These are phyloP conservation scores for Hyaena hyaena DNA, from an alignment of 2,113 vertebrate species.

Conservation along the genomic window DNA sequence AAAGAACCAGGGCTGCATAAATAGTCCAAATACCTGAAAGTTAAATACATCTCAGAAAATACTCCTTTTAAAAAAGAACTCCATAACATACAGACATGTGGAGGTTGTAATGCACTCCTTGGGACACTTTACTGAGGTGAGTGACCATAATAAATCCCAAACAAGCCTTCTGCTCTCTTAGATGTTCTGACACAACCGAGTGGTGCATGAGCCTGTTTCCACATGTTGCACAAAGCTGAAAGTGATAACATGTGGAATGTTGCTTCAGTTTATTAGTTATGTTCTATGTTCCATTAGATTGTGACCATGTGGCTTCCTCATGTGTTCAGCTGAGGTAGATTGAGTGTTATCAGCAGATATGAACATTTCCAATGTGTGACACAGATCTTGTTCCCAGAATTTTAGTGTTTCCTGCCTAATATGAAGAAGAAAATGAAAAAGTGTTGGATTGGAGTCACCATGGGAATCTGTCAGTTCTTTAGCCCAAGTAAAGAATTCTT, in stretches of 20 bases:
- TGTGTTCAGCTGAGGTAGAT: conserved; percentile 37
- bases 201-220: conserved; percentile 75
- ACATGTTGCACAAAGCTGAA: conserved; percentile 69
- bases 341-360: conserved; percentile 62
- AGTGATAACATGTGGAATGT: conserved; percentile 78
- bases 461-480: neutral
- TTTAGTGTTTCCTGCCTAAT: conserved; percentile 65
- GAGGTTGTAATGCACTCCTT: neutral
- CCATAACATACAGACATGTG: accelerated
- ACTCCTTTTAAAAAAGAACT: conserved; percentile 9
- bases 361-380: conserved; percentile 65
- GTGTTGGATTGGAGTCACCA: neutral
- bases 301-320: conserved; percentile 74
- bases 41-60: neutral
- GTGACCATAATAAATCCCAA: conserved; percentile 24
- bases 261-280: conserved; percentile 76
- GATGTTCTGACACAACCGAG: neutral
- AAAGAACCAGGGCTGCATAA: neutral
- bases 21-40: neutral
- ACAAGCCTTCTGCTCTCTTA: neutral
- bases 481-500: conserved; percentile 30
- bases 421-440: conserved; percentile 31
- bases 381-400: conserved; percentile 62
- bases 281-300: neutral
- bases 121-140: conserved; percentile 3